phyloP scores from a whole-genome alignment of 2,888 invertebrate genomes.

The Sericinus montela region DNA sequence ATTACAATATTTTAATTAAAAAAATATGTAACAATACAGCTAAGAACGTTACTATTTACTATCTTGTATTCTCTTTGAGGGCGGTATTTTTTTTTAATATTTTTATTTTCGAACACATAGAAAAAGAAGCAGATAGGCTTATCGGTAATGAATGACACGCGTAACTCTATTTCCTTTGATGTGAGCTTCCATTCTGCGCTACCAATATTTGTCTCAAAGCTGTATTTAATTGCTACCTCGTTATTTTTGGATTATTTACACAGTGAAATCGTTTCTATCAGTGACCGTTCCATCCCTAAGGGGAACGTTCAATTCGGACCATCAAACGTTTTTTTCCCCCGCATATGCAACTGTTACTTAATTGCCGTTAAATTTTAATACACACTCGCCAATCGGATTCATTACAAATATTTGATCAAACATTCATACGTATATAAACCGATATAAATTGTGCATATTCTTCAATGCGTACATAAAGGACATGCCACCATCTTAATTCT shows the following conservation, averaged over 20 bases:
- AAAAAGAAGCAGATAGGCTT: constrained; percentile 24
- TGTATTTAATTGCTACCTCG: constrained; percentile 74
- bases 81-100: too few species aligned
- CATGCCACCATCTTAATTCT: too few species aligned
- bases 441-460: too few species aligned
- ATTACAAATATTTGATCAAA: too few species aligned
- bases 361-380: constrained; percentile 48
- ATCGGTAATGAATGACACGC: constrained; percentile 43
- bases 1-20: too few species aligned
- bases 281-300: constrained; percentile 32
- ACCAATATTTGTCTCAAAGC: constrained; percentile 63
- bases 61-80: too few species aligned
- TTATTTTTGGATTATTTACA: constrained; percentile 78
- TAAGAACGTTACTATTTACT: too few species aligned
- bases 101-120: too few species aligned
- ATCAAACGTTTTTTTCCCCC: constrained; percentile 53
- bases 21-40: too few species aligned
- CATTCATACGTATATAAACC: too few species aligned
- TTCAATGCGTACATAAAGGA: too few species aligned
- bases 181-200: constrained; percentile 41
- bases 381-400: neutral
- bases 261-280: constrained; percentile 51
- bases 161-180: constrained; percentile 52
- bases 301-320: constrained; percentile 38
- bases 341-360: constrained; percentile 46